Evolutionary conservation across 2,797 vertebrate genomes (phyloP).

Genomic region (Ptychobarbus kaznakovi): DNA sequence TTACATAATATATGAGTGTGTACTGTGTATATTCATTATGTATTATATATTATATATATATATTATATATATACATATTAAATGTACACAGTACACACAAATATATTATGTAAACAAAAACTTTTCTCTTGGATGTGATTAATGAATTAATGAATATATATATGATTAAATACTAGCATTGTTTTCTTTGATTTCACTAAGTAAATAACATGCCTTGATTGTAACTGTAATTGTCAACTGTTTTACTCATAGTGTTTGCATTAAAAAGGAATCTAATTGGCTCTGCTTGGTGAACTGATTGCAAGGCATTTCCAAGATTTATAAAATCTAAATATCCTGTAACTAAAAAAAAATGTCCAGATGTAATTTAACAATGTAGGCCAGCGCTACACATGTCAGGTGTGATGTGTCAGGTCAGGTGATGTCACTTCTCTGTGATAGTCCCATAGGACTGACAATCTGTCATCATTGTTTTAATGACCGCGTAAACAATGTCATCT

Average conservation of each 20-base stretch:
- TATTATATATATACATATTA: no score
- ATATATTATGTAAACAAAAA: no score
- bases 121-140: no score
- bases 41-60: no score
- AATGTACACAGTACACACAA: no score
- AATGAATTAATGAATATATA: no score
- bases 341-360: background rate
- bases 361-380: background rate
- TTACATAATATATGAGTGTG: no score
- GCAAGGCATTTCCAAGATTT: background rate
- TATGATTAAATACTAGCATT: background rate
- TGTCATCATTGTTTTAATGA: constrained; percentile 82
- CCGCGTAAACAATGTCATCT: constrained; percentile 76
- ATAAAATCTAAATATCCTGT: background rate
- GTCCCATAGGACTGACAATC: constrained; percentile 73
- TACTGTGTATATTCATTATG: no score
- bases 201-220: background rate
- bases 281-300: background rate
- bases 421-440: constrained; percentile 73
- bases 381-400: constrained; percentile 1
- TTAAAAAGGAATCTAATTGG: background rate
- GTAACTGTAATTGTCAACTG: background rate
- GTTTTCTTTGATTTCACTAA: background rate
- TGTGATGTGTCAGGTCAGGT: constrained; percentile 68
- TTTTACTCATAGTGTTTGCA: background rate